Base-by-base conservation (phyloP, 2,797 vertebrate species). In the Kryptopterus vitreolus region DNA sequence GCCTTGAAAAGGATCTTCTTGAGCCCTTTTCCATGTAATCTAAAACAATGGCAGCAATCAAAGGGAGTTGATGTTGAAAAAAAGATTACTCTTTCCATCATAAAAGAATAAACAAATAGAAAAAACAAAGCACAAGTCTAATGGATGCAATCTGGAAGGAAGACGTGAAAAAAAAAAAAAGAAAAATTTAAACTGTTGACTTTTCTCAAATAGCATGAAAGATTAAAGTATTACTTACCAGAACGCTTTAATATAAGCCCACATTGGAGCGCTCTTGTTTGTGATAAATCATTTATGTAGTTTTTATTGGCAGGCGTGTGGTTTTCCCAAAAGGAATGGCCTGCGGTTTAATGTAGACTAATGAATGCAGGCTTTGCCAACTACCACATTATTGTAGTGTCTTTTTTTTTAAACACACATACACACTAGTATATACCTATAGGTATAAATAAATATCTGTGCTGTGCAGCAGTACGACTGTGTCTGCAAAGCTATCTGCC, bases 351-450 rank as follows among this genome's bases (percentile, higher is more conserved):
- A 83, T 83, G 62, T 82, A 86, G 84, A 81, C 79, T 91, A 90
- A 91, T 91, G 81, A 81, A 90, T 90, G 87, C 89, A 81, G 87
- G 83, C 66, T 80, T 73, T 48, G 87, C 85, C 84, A 85, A 80
- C 83, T 70, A 87, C 86, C 87, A 85, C 84, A 85, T 86, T 82
- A 81, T 83, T 82, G 61, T 86, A 83, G 85, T 88, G 86, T 91
- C n/a, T n/a, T n/a, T n/a, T n/a, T n/a, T 12, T 53, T 89, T 90
- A 86, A 29, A 35, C 26, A 65, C 73, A 65, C 33, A 10, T 38
- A 2, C 11, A 24, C 24, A 73, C 18, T 50, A 31, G 75, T 22
- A 81, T n/a, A 46, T 13, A 22, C 46, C 58, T 31, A 82, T 88
- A 71, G 43, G 59, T 72, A 33, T 55, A 68, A 76, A 74, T 31